Evolutionary conservation across 2,797 vertebrate species (phyloP), one percentile per base, ranked within the genome.

Genomic region (Syndactyla subalaris): DNA sequence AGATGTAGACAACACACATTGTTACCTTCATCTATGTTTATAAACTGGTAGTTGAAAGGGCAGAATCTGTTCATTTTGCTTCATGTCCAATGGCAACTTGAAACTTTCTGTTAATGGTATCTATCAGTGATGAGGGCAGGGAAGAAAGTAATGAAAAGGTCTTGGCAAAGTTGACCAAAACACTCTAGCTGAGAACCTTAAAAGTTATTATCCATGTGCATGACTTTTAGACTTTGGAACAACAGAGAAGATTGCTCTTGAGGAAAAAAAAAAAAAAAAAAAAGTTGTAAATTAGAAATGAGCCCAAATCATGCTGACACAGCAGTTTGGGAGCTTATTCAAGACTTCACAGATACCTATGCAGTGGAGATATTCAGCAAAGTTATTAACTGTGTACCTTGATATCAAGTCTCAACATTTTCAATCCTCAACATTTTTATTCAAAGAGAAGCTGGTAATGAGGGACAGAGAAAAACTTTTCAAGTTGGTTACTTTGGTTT

Each of bases 1-100:
- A 92, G 89, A 83, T 85, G 89, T 68, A 95, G 89, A 93, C 85
- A 96, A 81, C 61, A 55, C 57, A 89, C 10, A n/a, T 30, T 80
- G 67, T 82, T 86, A 95, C 88, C 70, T 94, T 95, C 91, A 95
- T 93, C 92, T 94, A 76, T 96, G 84, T 93, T 96, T 96, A 96
- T 94, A 95, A 96, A 95, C 88, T 92, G 63, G 43, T 41, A 75
- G 58, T 88, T 94, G 88, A 96, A 97, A 95, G 75, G 59, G 54
- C 79, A 95, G 75, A 52, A 38, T 19, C 55, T 88, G 85, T 80
- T 95, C 91, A 88, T 92, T 92, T 89, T 95, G 92, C 23, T 96
- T 92, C 38, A 0, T 46, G 41, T 95, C 94, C 95, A 49, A 21
- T 73, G 85, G 88, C 80, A 95, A 74, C 57, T 74, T 72, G 75